Base-by-base conservation (phyloP, 2,888 invertebrate species). In the Apodemia zela region DNA sequence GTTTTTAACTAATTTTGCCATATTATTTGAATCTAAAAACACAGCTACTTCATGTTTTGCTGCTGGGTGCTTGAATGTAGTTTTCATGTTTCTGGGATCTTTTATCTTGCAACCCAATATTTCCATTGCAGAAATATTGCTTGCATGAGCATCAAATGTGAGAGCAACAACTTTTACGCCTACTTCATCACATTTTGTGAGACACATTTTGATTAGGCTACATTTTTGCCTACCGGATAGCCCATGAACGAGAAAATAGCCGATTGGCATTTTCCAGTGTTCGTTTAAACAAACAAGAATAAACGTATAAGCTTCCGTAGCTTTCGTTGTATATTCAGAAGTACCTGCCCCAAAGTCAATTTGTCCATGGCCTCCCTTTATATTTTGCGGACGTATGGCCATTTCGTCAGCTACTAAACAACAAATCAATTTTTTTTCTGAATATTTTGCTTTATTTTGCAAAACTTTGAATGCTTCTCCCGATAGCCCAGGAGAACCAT, bases 401-500 rank as follows among this genome's bases (percentile, higher is more conserved):
- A 63, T 63, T 51, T 63, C 62, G 60, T 64, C 61, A 5, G 62
- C 57, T 13, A 66, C 25, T 25, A 66, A 38, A 15, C 42, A 45
- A 57, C 66, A 66, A 42, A 62, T 62, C 7, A 62, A 13, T 18
- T 62, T 65, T 42, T 62, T 49, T 21, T 33, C 45, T 29, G 59
- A 45, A 35, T 42, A 11, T 47, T 69, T 15, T 11, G 47, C 54
- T 66, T 73, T 72, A 21, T 17, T 25, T 42, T 69, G 63, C 54
- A 74, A 67, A 54, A 61, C 18, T 17, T 65, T 25, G 66, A 74
- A 73, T 1, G 70, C 68, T 68, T 73, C 72, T 18, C 63, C 61
- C n/a, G 72, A 72, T 59, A 79, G 74, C 1, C 78, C 76, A 13
- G 76, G 75, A 25, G 69, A 65, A 0, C 72, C 74, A 68, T 75